These are phyloP conservation scores for Sphenodon punctatus DNA, from an alignment of 2,797 vertebrate species.

Conservation along the genomic window DNA sequence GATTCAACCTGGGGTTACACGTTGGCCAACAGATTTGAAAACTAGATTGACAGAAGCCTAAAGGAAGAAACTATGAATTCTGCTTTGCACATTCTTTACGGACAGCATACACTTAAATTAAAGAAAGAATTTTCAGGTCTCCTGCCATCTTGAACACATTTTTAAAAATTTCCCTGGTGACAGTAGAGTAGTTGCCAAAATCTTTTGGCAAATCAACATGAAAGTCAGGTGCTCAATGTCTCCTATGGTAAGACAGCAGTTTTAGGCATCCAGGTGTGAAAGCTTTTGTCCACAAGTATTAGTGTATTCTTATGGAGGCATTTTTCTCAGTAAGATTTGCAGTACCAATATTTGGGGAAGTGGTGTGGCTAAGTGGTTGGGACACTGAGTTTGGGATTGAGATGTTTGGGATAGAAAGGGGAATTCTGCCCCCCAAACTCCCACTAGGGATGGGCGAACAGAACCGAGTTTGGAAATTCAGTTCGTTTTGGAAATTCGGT, in stretches of 20 bases:
- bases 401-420: no score
- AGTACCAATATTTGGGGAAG: no score
- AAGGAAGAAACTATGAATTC: background rate
- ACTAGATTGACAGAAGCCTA: background rate
- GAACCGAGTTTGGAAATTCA: no score
- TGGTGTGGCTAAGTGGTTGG: no score
- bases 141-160: background rate
- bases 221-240: background rate
- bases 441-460: no score
- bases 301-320: no score
- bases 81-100: background rate
- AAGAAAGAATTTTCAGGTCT: background rate
- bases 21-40: background rate
- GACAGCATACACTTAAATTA: background rate
- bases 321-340: no score
- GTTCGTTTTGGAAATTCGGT: no score
- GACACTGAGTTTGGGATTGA: no score
- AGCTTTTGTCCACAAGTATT: background rate
- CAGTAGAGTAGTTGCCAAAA: background rate
- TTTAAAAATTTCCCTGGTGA: background rate
- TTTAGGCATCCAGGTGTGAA: background rate
- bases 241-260: background rate
- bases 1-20: background rate
- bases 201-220: background rate
- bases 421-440: no score